Evolutionary conservation across 2,888 invertebrate species (phyloP).

Genomic region (Idaea biselata): DNA sequence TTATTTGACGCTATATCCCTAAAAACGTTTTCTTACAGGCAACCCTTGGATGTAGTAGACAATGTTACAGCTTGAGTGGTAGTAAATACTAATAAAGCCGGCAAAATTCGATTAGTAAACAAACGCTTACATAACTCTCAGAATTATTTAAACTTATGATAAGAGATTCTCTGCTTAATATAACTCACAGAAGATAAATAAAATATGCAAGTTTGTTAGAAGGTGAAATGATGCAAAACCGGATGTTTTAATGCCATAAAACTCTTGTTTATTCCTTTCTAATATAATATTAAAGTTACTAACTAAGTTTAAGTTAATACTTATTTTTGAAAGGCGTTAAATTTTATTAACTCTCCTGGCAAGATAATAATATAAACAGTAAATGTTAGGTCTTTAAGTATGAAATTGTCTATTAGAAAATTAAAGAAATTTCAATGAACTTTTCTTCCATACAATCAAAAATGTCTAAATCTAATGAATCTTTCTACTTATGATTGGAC

Average conservation of each 20-base stretch:
- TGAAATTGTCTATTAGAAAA: too few species aligned
- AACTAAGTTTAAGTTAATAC: neutral
- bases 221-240: constrained; percentile 22
- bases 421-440: too few species aligned
- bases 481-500: too few species aligned
- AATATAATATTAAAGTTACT: neutral
- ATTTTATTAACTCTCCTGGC: neutral
- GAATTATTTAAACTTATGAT: neutral
- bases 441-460: too few species aligned
- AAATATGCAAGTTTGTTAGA: constrained; percentile 12
- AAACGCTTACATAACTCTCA: neutral
- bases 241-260: constrained; percentile 10
- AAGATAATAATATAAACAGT: neutral
- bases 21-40: too few species aligned
- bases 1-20: too few species aligned
- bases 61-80: neutral
- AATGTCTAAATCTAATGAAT: too few species aligned
- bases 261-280: neutral
- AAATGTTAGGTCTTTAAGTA: neutral
- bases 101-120: neutral
- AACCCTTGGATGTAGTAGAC: too few species aligned
- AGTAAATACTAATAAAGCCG: neutral
- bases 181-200: constrained; percentile 18
- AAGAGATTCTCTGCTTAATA: neutral
- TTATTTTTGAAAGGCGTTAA: neutral